These are phyloP conservation scores for Lutjanus campechanus DNA, from an alignment of 2,797 vertebrate genomes.

Conservation along the genomic window DNA sequence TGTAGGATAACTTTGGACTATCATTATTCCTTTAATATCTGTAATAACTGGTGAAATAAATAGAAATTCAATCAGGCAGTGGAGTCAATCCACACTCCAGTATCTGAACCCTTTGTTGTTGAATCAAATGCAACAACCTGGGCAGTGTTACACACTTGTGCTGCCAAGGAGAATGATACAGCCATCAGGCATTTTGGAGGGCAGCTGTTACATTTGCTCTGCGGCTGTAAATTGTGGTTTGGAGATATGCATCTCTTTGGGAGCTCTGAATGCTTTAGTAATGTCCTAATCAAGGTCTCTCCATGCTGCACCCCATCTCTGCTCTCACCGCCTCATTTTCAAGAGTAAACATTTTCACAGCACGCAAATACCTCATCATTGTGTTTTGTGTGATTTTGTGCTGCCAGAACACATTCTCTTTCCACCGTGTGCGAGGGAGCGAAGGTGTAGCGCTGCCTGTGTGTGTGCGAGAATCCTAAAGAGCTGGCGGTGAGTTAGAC, in stretches of 20 bases:
- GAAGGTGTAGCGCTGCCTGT: slow-evolving; percentile 52
- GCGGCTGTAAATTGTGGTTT: slow-evolving; percentile 74
- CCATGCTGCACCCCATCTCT: slow-evolving; percentile 46
- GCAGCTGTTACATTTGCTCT: slow-evolving; percentile 80
- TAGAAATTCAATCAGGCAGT: slow-evolving; percentile 41
- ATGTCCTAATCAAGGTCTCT: slow-evolving; percentile 81
- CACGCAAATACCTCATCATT: slow-evolving; percentile 78
- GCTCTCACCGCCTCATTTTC: slow-evolving; percentile 78
- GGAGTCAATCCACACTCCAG: slow-evolving; percentile 22
- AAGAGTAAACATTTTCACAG: slow-evolving; percentile 83
- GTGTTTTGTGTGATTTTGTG: slow-evolving; percentile 47
- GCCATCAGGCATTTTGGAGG: slow-evolving; percentile 69
- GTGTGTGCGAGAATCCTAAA: slow-evolving; percentile 37
- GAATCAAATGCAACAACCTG: slow-evolving; percentile 68
- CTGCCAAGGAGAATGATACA: slow-evolving; percentile 69
- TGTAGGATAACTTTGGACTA: background rate
- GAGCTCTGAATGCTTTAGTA: slow-evolving; percentile 74
- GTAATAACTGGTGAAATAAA: slow-evolving; percentile 39
- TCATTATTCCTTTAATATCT: slow-evolving; percentile 32
- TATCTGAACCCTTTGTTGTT: slow-evolving; percentile 43
- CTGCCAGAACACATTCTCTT: slow-evolving; percentile 52
- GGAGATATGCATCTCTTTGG: slow-evolving; percentile 75
- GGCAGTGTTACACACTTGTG: slow-evolving; percentile 61
- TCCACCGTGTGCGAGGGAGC: slow-evolving; percentile 37
- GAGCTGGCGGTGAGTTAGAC: slow-evolving; percentile 28